These are phyloP conservation scores for Euura saliciscinereae DNA, from an alignment of 1,140 invertebrate genomes.

Conservation along the genomic window DNA sequence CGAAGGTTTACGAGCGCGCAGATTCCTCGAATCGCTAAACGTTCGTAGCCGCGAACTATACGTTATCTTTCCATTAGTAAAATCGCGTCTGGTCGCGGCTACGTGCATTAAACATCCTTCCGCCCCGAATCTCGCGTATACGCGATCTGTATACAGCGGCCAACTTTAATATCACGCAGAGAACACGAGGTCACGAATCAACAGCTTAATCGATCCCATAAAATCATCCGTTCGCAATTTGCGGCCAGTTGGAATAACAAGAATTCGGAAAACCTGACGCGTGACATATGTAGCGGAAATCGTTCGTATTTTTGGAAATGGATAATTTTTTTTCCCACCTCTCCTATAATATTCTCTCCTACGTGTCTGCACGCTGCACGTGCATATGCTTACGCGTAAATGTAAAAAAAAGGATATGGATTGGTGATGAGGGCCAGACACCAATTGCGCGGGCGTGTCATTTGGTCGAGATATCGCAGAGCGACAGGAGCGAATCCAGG, in stretches of 20 bases:
- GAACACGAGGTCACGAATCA: background rate
- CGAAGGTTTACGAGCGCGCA: too few relatives aligned
- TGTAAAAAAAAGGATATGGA: constrained; percentile 92
- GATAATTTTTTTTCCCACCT: too few relatives aligned
- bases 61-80: too few relatives aligned
- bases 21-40: too few relatives aligned
- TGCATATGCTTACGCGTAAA: too few relatives aligned
- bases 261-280: background rate
- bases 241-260: background rate
- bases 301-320: too few relatives aligned
- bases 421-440: constrained; percentile 95
- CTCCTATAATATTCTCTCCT: too few relatives aligned
- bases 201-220: background rate
- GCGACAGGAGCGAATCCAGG: constrained; percentile 86
- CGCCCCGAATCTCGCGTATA: background rate
- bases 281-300: background rate
- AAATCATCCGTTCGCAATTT: background rate
- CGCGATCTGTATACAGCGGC: background rate
- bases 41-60: too few relatives aligned
- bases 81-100: too few relatives aligned
- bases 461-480: constrained; percentile 86
- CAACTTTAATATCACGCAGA: too few relatives aligned
- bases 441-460: constrained; percentile 84
- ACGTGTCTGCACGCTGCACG: too few relatives aligned
- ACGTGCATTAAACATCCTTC: too few relatives aligned